These are phyloP conservation scores for Ormyrus nitidulus DNA, from an alignment of 2,888 invertebrate genomes.

Conservation along the genomic window DNA sequence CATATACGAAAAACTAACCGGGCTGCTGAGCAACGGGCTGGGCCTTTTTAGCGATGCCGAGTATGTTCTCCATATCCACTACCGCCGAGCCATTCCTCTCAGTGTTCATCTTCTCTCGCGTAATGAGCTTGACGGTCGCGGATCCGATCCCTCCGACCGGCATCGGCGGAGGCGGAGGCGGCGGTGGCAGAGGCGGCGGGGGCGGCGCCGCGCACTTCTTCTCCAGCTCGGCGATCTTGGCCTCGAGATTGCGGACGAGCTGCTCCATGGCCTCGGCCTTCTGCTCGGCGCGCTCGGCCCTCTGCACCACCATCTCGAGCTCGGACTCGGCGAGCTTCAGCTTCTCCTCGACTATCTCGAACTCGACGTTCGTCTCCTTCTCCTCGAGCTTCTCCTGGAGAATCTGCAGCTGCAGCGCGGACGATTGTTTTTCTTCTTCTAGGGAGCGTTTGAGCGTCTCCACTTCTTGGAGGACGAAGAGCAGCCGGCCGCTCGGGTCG, in stretches of 20 bases:
- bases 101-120: slow-evolving; percentile 62
- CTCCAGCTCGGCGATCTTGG: slow-evolving; percentile 67
- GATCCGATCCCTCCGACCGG: slow-evolving; percentile 62
- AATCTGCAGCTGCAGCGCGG: slow-evolving; percentile 78
- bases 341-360: slow-evolving; percentile 83
- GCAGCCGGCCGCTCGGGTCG: slow-evolving; percentile 77
- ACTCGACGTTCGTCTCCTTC: slow-evolving; percentile 81
- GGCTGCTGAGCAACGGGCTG: slow-evolving; percentile 73
- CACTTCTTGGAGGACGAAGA: slow-evolving; percentile 79
- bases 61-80: slow-evolving; percentile 78
- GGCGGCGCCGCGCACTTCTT: slow-evolving; percentile 74
- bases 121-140: slow-evolving; percentile 71
- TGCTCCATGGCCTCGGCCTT: slow-evolving; percentile 71
- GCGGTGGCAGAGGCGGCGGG: slow-evolving; percentile 74
- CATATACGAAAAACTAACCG: slow-evolving; percentile 3
- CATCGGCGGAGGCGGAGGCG: slow-evolving; percentile 75
- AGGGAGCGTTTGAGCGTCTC: slow-evolving; percentile 80
- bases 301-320: slow-evolving; percentile 79
- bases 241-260: slow-evolving; percentile 63
- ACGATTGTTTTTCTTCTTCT: slow-evolving; percentile 79
- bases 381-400: slow-evolving; percentile 82
- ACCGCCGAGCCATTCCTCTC: slow-evolving; percentile 69
- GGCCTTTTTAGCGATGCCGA: slow-evolving; percentile 78
- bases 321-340: slow-evolving; percentile 83
- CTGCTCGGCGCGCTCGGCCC: slow-evolving; percentile 80